These are phyloP conservation scores for Clarias platycephalus DNA, from an alignment of 2,797 vertebrate genomes.

Conservation along the genomic window DNA sequence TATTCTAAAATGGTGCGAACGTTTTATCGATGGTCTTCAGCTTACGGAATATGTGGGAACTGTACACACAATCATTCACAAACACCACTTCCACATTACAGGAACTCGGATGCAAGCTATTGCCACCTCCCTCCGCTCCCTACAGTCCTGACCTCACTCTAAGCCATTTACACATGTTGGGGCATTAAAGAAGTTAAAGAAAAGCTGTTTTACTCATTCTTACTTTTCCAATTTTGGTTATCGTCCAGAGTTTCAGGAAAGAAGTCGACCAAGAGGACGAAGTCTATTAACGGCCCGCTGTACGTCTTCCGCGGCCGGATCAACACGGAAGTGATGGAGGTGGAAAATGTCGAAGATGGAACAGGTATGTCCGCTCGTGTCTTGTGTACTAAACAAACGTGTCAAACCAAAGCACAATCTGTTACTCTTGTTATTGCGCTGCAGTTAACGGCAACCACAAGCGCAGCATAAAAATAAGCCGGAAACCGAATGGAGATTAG, in stretches of 20 bases:
- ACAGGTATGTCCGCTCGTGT: slow-evolving; percentile 68
- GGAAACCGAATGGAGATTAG: slow-evolving; percentile 13
- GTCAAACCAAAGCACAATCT: neutral
- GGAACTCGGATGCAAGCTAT: no score
- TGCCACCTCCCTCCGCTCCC: no score
- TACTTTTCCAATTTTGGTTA: neutral
- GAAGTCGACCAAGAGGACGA: slow-evolving; percentile 94
- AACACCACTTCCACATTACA: no score
- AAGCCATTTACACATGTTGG: no score
- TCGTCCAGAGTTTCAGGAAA: slow-evolving; percentile 87
- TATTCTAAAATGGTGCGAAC: no score
- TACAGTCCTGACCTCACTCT: no score
- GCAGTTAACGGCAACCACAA: slow-evolving; percentile 6
- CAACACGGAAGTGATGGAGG: slow-evolving; percentile 91
- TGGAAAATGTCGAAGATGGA: slow-evolving; percentile 89
- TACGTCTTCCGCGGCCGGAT: slow-evolving; percentile 90
- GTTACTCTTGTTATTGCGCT: neutral
- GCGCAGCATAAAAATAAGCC: neutral
- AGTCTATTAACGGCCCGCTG: slow-evolving; percentile 93
- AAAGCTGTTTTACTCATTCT: neutral
- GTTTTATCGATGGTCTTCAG: no score
- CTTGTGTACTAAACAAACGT: neutral
- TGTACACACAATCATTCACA: no score
- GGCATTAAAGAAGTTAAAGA: neutral
- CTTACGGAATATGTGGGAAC: no score